A percentile compares a stretch with the other conserved stretches of the same genome.
Evolutionary conservation across 2,888 invertebrate species (phyloP).

Genomic region (Agrotis clavis): DNA sequence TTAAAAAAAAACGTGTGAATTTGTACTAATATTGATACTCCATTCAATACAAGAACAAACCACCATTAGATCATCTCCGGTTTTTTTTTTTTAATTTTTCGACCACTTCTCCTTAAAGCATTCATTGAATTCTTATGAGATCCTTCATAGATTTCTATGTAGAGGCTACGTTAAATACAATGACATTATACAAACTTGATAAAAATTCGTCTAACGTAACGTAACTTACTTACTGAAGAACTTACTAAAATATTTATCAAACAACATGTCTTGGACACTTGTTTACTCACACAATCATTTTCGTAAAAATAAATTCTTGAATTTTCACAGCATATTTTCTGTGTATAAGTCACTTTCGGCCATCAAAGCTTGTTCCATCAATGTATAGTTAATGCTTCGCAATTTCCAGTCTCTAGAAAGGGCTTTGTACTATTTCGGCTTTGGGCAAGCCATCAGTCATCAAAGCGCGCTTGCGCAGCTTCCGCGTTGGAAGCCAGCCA

Average conservation of each 20-base stretch:
- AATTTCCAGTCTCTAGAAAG: conserved; percentile 56
- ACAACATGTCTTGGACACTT: background rate
- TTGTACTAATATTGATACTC: no score
- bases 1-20: no score
- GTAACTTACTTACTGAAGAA: conserved; percentile 39
- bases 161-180: no score
- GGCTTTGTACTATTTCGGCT: conserved; percentile 73
- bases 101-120: background rate
- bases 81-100: no score
- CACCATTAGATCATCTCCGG: background rate
- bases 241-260: conserved; percentile 29
- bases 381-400: conserved; percentile 45
- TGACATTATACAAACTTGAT: no score
- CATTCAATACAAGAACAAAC: background rate
- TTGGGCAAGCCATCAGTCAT: conserved; percentile 71
- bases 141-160: background rate
- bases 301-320: background rate
- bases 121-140: background rate
- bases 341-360: conserved; percentile 1
- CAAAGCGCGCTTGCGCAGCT: conserved; percentile 68
- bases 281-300: background rate
- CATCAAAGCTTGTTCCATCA: conserved; percentile 41
- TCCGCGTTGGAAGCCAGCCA: conserved; percentile 86
- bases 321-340: background rate
- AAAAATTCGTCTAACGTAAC: conserved; percentile 2